phyloP scores from a whole-genome alignment of 1,140 invertebrate species.

The Leptonema lineaticorne region DNA sequence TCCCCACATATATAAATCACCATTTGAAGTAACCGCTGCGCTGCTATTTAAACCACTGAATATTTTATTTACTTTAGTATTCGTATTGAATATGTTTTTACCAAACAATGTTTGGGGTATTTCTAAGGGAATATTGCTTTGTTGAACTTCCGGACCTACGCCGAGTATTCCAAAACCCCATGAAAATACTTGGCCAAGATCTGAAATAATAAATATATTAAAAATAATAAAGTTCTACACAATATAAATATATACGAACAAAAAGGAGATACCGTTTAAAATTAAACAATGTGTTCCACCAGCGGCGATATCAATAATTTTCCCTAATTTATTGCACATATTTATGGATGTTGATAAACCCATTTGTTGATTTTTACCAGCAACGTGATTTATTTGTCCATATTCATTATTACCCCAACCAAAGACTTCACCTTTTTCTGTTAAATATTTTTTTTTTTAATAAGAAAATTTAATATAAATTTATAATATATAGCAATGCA shows the following conservation, averaged over 20 bases:
- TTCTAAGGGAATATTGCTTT: constrained; percentile 63
- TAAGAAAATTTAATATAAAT: too few relatives aligned
- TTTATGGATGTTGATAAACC: constrained; percentile 69
- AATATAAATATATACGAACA: too few relatives aligned
- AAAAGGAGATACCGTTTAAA: constrained; percentile 67
- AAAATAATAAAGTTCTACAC: too few relatives aligned
- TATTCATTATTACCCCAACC: constrained; percentile 98
- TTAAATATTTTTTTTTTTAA: too few relatives aligned
- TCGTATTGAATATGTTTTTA: constrained; percentile 74
- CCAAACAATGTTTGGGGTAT: constrained; percentile 85
- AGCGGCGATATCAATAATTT: constrained; percentile 77
- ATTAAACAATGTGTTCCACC: constrained; percentile 86
- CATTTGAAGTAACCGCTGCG: constrained; percentile 75
- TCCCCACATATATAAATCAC: constrained; percentile 90
- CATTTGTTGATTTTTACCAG: constrained; percentile 61
- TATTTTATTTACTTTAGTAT: constrained; percentile 67
- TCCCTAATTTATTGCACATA: constrained; percentile 65
- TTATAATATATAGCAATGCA: too few relatives aligned
- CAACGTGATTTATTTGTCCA: constrained; percentile 67
- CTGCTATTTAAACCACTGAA: constrained; percentile 75
- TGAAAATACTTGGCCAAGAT: constrained; percentile 79
- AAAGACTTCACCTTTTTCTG: constrained; percentile 90
- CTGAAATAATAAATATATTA: constrained; percentile 54
- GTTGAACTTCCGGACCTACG: constrained; percentile 75
- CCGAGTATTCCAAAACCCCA: constrained; percentile 95